Base-by-base conservation (phyloP, 2,888 invertebrate genomes). In the Lymantria monacha region DNA sequence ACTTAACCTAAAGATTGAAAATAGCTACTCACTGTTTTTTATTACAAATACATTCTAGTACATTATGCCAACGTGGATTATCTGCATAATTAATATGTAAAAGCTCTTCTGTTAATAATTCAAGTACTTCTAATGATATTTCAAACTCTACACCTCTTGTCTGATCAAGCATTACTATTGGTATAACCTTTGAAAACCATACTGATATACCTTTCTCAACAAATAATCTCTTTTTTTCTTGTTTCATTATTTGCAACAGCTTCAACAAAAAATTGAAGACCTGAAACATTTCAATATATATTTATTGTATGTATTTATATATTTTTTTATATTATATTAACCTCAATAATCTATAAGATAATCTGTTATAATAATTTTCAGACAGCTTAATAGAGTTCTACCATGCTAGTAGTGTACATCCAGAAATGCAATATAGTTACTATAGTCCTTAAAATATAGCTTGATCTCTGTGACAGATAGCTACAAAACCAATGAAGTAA, bases 131-230 rank as follows among this genome's bases (percentile, higher is more conserved):
- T 53, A 75, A 70, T 55, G 10, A 46, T 7, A 13, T 31, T 38
- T 58, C 46, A 51, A 42, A 30, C 51, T 61, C 31, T 55, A 43
- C 14, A 31, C 42, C 49, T 11, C 33, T 48, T 9, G 46, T 48
- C 30, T 58, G 15, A 15, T 57, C 49, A 13, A 33, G 31, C 58
- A 93, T 85, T 49, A 88, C 70, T 13, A 81, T 66, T 0, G 93
- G 92, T 47, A 93, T 62, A 8, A 93, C 66, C 55, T 83, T 86
- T 1, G 77, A 74, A 38, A 93, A 83, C 93, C 93, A 93, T 46
- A 91, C 71, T 12, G 74, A 63, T 7, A 92, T 61, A 11, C 91
- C 86, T 42, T 85, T 81, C 54, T 67, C 81, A 42, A 81, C 74
- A 78, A 81, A 91, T 49, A 44, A 69, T 56, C 31, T 63, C 67